A percentile compares a stretch with the other conserved stretches of the same genome.
phyloP scores from a whole-genome alignment of 92 coral and sea anemone species.

The Ricordea florida region DNA sequence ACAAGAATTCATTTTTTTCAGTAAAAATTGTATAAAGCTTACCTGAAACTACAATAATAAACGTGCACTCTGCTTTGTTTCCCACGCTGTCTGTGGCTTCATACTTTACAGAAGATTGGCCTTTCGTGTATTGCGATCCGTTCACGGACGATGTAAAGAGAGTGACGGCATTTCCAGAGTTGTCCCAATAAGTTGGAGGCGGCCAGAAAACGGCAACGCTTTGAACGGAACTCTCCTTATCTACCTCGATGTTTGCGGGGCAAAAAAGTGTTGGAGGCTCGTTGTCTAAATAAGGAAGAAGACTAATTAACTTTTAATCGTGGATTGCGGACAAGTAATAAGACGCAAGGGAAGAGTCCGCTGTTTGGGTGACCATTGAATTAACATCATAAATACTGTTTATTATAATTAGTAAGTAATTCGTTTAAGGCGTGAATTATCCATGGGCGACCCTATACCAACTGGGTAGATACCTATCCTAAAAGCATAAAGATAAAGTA shows the following conservation, averaged over 20 bases:
- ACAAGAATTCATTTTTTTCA: not conserved
- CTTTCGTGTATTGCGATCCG: conserved; percentile 66
- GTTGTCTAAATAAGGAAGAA: conserved; percentile 48
- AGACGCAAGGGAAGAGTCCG: not conserved
- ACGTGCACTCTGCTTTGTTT: conserved; percentile 64
- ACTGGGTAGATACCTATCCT: too few relatives aligned
- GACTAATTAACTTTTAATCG: not conserved
- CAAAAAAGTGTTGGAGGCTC: conserved; percentile 81
- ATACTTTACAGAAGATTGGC: conserved; percentile 67
- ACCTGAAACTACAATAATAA: conserved; percentile 75
- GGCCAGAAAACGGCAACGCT: conserved; percentile 66
- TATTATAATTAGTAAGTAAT: too few relatives aligned
- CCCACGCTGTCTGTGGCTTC: conserved; percentile 74
- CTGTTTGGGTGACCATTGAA: too few relatives aligned
- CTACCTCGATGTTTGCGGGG: conserved; percentile 72
- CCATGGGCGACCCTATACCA: too few relatives aligned
- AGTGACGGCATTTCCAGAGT: conserved; percentile 66
- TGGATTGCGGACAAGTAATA: not conserved
- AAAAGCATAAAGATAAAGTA: too few relatives aligned
- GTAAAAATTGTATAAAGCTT: not conserved
- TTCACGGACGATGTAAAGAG: conserved; percentile 70
- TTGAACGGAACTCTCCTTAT: conserved; percentile 11
- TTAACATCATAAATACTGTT: too few relatives aligned
- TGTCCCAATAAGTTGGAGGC: conserved; percentile 78
- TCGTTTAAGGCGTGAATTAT: too few relatives aligned